Evolutionary conservation across 2,797 vertebrate species (phyloP).

Genomic region (Fistularia tabacaria): DNA sequence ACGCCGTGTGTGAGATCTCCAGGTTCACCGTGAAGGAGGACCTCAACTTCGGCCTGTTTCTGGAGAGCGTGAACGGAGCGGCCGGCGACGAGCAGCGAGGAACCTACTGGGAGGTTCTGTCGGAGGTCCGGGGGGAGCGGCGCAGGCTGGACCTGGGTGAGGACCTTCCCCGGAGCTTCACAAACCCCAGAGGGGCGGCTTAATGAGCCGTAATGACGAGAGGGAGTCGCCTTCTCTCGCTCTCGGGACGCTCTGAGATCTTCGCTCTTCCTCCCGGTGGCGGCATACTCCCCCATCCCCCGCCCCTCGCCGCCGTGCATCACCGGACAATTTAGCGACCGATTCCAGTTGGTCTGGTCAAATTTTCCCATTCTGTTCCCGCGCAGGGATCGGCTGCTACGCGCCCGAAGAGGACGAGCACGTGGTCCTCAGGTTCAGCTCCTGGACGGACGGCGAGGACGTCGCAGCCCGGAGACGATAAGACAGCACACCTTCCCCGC

Average conservation of each 20-base stretch:
- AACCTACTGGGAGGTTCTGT: constrained; percentile 72
- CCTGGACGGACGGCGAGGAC: constrained; percentile 18
- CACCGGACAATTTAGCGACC: no score
- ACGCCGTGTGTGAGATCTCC: not conserved
- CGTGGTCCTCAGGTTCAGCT: constrained; percentile 64
- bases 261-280: not conserved
- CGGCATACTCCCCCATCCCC: no score
- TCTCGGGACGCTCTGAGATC: constrained; percentile 16
- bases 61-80: constrained; percentile 69
- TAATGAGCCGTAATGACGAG: constrained; percentile 53
- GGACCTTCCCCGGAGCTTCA: constrained; percentile 40
- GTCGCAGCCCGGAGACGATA: not conserved
- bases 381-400: constrained; percentile 65
- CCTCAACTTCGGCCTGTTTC: constrained; percentile 50
- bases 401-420: constrained; percentile 49
- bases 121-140: constrained; percentile 45
- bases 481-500: no score
- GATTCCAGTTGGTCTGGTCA: not conserved
- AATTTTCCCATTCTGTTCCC: not conserved
- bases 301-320: no score
- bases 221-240: constrained; percentile 32
- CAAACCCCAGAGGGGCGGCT: constrained; percentile 12
- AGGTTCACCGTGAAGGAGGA: constrained; percentile 64
- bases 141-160: constrained; percentile 59
- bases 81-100: constrained; percentile 43